Percentiles rank a stretch among this genome's conserved stretches.
These are phyloP conservation scores for Poicephalus gulielmi DNA, from an alignment of 2,113 vertebrate species.

Conservation along the genomic window DNA sequence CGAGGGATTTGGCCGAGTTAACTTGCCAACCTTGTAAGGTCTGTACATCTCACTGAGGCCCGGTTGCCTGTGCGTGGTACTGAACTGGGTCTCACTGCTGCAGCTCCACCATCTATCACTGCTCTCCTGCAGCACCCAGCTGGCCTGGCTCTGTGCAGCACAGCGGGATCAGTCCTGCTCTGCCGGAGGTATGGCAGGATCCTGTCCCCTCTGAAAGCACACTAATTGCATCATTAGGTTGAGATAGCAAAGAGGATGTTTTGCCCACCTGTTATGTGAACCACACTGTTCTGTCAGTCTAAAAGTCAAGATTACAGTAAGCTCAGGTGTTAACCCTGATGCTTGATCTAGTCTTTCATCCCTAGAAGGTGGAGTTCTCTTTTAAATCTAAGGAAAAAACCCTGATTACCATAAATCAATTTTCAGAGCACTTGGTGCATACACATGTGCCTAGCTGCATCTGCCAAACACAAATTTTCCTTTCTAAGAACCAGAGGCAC, in stretches of 20 bases:
- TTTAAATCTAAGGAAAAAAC: neutral
- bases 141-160: neutral
- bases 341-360: neutral
- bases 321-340: neutral
- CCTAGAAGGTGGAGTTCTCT: neutral
- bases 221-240: neutral
- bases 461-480: neutral
- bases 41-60: rapidly evolving
- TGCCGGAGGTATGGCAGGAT: rapidly evolving
- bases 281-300: neutral
- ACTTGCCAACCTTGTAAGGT: neutral
- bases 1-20: neutral
- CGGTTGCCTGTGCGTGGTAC: neutral
- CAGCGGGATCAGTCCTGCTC: rapidly evolving
- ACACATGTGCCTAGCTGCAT: neutral
- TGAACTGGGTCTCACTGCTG: neutral
- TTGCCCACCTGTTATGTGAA: neutral
- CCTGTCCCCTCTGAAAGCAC: neutral
- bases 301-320: slow-evolving; percentile 1
- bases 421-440: neutral
- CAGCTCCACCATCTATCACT: rapidly evolving
- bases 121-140: rapidly evolving
- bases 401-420: neutral
- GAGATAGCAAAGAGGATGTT: neutral
- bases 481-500: neutral